Percentiles rank a stretch among this genome's conserved stretches.
These are phyloP conservation scores for Buceros bicornis DNA, from an alignment of 2,797 vertebrate species.

Conservation along the genomic window DNA sequence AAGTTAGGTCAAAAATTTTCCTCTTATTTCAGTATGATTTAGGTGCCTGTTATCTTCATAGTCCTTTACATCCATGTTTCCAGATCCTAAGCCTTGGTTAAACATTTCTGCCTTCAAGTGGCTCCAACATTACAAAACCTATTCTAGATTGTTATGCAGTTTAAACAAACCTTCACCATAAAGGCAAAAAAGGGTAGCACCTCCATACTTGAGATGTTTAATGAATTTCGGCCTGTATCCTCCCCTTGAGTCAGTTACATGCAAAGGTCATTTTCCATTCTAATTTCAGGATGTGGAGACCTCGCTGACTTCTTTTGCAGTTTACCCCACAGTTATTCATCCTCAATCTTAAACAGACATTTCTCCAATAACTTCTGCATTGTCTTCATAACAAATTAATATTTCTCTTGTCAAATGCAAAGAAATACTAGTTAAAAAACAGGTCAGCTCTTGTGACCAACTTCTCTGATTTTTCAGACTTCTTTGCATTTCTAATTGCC, in stretches of 20 bases:
- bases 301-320: background rate
- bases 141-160: background rate
- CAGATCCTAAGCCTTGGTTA: background rate
- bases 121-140: background rate
- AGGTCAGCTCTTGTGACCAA: background rate
- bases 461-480: background rate
- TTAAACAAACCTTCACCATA: background rate
- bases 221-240: background rate
- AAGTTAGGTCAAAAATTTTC: background rate
- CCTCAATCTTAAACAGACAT: background rate
- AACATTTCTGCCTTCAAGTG: background rate
- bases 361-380: background rate
- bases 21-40: background rate
- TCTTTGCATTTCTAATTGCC: background rate
- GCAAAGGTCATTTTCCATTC: background rate
- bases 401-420: background rate
- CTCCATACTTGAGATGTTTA: background rate
- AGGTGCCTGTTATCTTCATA: background rate
- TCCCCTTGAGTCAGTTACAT: background rate
- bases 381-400: background rate
- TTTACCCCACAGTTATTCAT: background rate
- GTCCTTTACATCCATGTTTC: background rate
- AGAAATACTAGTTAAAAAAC: background rate
- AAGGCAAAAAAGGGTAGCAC: background rate
- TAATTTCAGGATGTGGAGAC: background rate